These are phyloP conservation scores for Apamea monoglypha DNA, from an alignment of 2,888 invertebrate species.

Conservation along the genomic window DNA sequence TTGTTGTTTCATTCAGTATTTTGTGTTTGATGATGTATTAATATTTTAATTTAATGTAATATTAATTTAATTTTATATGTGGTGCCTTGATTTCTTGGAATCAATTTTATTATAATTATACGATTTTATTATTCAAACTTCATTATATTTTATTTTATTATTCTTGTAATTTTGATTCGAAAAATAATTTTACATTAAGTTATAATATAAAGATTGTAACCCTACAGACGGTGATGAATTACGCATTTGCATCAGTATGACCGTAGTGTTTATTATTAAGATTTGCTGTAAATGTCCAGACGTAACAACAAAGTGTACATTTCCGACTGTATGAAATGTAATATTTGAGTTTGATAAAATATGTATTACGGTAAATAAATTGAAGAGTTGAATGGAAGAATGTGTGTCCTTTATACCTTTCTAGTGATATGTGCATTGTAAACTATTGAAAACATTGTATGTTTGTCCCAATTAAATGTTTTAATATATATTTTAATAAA, in stretches of 20 bases:
- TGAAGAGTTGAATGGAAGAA: slow-evolving; percentile 78
- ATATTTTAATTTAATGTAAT: slow-evolving; percentile 79
- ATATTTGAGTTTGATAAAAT: slow-evolving; percentile 64
- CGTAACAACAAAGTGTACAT: slow-evolving; percentile 66
- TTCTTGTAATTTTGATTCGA: slow-evolving; percentile 67
- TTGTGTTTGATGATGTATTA: slow-evolving; percentile 82
- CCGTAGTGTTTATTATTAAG: slow-evolving; percentile 62
- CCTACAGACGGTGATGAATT: slow-evolving; percentile 62
- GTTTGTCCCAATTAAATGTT: slow-evolving; percentile 90
- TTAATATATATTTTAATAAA: slow-evolving; percentile 91
- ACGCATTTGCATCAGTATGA: slow-evolving; percentile 73
- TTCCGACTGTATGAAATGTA: slow-evolving; percentile 68
- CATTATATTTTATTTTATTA: slow-evolving; percentile 65
- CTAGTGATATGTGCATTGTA: slow-evolving; percentile 87
- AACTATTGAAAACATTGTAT: slow-evolving; percentile 90
- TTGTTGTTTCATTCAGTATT: slow-evolving; percentile 84
- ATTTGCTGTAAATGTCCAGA: slow-evolving; percentile 69
- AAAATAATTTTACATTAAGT: slow-evolving; percentile 61
- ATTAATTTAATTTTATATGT: slow-evolving; percentile 81
- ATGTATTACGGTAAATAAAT: slow-evolving; percentile 65
- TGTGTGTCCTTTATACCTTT: slow-evolving; percentile 89
- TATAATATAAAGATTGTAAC: slow-evolving; percentile 61
- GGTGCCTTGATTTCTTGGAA: slow-evolving; percentile 87
- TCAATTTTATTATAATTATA: slow-evolving; percentile 74
- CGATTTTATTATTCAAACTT: slow-evolving; percentile 62